Conservation (phyloP, 2,113 vertebrate genomes). For the Cepphus grylle region DNA sequence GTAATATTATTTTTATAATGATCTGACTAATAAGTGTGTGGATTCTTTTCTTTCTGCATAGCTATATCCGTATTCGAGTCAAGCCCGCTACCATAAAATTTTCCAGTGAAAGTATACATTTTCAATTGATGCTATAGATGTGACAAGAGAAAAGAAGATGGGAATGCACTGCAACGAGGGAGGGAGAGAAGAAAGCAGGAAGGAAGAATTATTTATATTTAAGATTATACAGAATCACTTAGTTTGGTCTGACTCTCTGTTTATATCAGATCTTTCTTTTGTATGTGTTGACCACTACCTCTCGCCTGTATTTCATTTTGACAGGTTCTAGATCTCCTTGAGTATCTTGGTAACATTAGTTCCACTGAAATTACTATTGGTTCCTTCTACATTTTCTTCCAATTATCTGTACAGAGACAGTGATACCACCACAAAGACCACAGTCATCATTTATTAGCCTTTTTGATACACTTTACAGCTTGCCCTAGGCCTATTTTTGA, state of each 20-base stretch:
- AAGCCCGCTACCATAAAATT: background rate
- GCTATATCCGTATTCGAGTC: background rate
- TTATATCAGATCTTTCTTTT: background rate
- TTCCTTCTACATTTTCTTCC: background rate
- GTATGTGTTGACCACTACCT: background rate
- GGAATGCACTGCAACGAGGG: background rate
- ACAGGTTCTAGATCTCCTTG: background rate
- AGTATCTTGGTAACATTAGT: background rate
- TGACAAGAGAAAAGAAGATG: background rate
- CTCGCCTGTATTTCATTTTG: background rate
- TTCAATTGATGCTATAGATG: background rate
- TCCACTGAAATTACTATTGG: background rate
- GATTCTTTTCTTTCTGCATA: background rate
- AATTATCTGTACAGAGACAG: background rate
- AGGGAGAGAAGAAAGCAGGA: background rate
- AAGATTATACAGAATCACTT: background rate
- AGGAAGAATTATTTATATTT: background rate
- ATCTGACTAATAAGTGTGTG: conserved; percentile 34
- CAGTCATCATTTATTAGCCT: background rate
- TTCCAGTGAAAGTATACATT: background rate
- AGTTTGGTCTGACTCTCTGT: background rate
- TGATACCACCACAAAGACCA: background rate
- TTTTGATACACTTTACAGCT: background rate
- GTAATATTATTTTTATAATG: conserved; percentile 6
- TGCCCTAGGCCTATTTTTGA: background rate